Evolutionary conservation across 2,888 invertebrate species (phyloP), one percentile per base, ranked within the genome.

Genomic region (Choreutis nemorana): DNA sequence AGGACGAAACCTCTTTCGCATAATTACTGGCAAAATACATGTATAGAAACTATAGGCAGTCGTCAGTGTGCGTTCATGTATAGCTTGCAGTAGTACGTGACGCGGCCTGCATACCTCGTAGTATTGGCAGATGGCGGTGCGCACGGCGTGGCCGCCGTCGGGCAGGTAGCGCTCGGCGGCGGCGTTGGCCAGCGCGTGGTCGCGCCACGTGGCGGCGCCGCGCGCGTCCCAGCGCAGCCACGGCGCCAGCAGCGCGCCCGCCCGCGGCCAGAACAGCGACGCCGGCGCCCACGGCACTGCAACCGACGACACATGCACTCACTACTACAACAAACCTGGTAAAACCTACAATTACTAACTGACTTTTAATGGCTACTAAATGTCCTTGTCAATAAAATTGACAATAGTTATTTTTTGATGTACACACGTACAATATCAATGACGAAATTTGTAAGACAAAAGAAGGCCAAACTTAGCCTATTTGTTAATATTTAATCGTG

Each of bases 211-310:
- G 7, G 87, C 81, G 2, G 85, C 83, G 3, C 86, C 75, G 7
- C 83, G 81, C 31, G 71, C 71, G 39, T 84, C 85, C 83, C 86
- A 86, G 38, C 85, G 83, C 35, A 88, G 60, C 75, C 87, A 87
- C 8, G 87, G 87, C 2, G 84, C 79, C 42, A 87, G 65, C 40
- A 84, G 79, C 37, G 85, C 86, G 5, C 82, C 83, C 31, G 87
- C 62, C 50, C 85, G 82, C 22, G 86, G 84, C 86, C 87, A 85
- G 47, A 85, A 82, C 34, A 87, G 63, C 34, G 85, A 85, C 5
- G 86, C 86, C 2, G 87, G 87, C 14, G 87, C 87, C 86, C 87
- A 87, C 2, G 83, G 81, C 22, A 87, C 87, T 87, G 47, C 33
- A 43, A 24, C 24, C 30, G 26, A 4, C n/a, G 26, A 3, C 11